Base-by-base conservation (phyloP, 2,888 invertebrate genomes). In the Gnatocerus cornutus region DNA sequence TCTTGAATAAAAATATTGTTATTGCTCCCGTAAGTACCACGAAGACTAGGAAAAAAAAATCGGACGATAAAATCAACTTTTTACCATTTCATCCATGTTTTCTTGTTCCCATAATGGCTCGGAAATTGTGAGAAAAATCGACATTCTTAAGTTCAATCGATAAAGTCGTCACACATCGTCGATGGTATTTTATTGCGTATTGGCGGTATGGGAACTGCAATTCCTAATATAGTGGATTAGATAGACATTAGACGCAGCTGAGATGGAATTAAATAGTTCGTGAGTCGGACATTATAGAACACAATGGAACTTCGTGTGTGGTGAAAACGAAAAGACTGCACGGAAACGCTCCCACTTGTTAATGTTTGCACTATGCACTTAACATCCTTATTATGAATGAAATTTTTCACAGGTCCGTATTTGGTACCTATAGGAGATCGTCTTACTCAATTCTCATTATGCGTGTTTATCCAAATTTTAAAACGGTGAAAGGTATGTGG, bases 261-360 rank as follows among this genome's bases (percentile, higher is more conserved):
- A 58, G 71, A 68, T 68, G 61, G 68, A 68, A 71, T 71, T 71
- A 72, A 77, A 71, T 69, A 76, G 78, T 74, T 81, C 81, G 81
- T 81, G 81, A 80, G 78, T 68, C 66, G 73, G 76, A 76, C 80
- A 81, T 81, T 80, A 81, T 75, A 76, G 77, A 79, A 81, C 76
- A 80, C 80, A 81, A 81, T 81, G 79, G 79, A 72, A 77, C 81
- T 77, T 81, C 81, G 81, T 81, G 81, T 71, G 71, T 79, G 81
- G 81, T 76, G 79, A 80, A 79, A 80, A 77, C 76, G 77, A 80
- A 79, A 79, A 73, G 33, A n/a, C 71, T 59, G 76, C 76, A 78
- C 77, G 78, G 77, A 80, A 80, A 79, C 76, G 72, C 74, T 76
- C 77, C 76, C 73, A 75, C 73, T 77, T 77, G 69, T 62, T 69